Evolutionary conservation across 2,888 invertebrate genomes (phyloP).

Genomic region (Microdon myrmicae): DNA sequence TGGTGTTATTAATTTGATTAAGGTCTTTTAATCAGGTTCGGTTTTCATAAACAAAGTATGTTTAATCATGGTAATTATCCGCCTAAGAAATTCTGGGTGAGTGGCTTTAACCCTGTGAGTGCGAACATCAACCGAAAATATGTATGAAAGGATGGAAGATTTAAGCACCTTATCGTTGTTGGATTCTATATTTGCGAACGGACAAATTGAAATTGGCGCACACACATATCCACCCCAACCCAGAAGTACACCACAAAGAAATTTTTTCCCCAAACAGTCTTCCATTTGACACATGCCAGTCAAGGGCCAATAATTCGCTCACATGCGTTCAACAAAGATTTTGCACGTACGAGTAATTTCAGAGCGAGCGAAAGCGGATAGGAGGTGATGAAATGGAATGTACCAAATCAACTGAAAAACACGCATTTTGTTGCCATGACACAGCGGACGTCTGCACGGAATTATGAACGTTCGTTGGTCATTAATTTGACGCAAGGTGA

Average conservation of each 20-base stretch:
- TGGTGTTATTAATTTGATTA: constrained; percentile 48
- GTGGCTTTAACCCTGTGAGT: too few species aligned
- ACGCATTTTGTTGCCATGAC: too few species aligned
- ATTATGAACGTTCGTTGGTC: constrained; percentile 33
- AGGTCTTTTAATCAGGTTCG: constrained; percentile 45
- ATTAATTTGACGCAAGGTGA: constrained; percentile 45
- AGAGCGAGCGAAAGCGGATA: too few species aligned
- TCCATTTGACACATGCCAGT: constrained; percentile 22
- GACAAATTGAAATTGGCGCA: constrained; percentile 4
- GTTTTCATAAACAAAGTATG: constrained; percentile 34
- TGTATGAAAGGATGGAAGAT: constrained; percentile 1
- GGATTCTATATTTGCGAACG: constrained; percentile 6
- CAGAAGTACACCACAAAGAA: constrained; percentile 11
- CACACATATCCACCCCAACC: neutral
- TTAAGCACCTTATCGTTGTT: constrained; percentile 36
- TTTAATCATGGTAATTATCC: too few species aligned
- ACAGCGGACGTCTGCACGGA: too few species aligned
- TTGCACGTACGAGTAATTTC: too few species aligned
- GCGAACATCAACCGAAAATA: neutral
- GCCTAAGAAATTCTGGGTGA: too few species aligned
- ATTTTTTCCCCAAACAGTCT: constrained; percentile 6
- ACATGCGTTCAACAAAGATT: constrained; percentile 27
- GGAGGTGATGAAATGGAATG: too few species aligned
- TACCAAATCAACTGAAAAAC: too few species aligned
- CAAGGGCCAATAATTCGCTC: constrained; percentile 12